Evolutionary conservation across 2,113 vertebrate species (phyloP), one percentile per base, ranked within the genome.

Genomic region (Vombatus ursinus): DNA sequence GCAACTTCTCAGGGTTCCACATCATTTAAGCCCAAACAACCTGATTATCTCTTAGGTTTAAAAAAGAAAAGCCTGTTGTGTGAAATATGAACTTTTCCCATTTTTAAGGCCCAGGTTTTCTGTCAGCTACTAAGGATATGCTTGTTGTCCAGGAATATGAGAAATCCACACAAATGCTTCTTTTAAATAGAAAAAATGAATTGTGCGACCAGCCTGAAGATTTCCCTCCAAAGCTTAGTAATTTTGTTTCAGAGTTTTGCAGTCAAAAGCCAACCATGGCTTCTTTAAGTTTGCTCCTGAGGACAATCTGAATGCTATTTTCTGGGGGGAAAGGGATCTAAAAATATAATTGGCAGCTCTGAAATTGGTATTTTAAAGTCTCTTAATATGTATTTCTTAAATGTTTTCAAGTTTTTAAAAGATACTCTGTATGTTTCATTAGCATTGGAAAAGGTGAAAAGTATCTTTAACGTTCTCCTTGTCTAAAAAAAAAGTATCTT

Each of bases 1-100:
- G 24, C 23, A 49, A 14, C 9, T 90, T 90, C 89, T 90, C 23
- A 50, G 89, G 26, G 23, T 90, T 90, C 23, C 26, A 28, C 8
- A 28, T 90, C 24, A 49, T 54, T 96, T 94, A 52, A 93, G 28
- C 89, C 50, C 24, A 53, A 97, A n/a, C n/a, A 91, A 47, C 3
- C 37, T 89, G 92, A 91, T 93, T 89, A 94, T 49, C n/a, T 92
- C 31, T 90, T 3, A 31, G 31, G 50, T 91, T 84, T 93, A 47
- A 96, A 89, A 91, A 26, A 61, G 24, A 61, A 49, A 90, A 90
- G 89, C 24, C 44, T 90, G 8, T 24, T 90, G 47, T 47, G 25
- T 50, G 49, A 26, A 90, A 90, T 2, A 90, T 48, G 44, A 90
- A 50, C 26, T 11, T 90, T 50, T 50, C 5, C 89, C 47, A 28